A percentile compares a stretch with the other conserved stretches of the same genome.
These are phyloP conservation scores for Oscheius sp. DNA, from an alignment of 1,140 invertebrate genomes.

Conservation along the genomic window DNA sequence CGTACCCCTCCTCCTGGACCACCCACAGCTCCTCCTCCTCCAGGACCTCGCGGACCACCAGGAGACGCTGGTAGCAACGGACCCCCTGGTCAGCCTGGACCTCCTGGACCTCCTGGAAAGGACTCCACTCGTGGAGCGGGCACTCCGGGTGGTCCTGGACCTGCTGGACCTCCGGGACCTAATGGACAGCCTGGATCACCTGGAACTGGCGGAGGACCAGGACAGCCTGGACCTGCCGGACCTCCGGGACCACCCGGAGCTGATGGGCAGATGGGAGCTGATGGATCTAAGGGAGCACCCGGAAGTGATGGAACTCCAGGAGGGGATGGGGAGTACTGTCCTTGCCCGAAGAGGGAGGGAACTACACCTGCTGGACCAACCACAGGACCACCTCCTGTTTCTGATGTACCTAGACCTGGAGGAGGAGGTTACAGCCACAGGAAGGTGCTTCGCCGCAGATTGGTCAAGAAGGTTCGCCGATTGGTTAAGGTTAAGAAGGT, in stretches of 20 bases:
- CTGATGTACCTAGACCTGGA: too few relatives aligned
- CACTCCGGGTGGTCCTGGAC: background rate
- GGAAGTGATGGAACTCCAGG: background rate
- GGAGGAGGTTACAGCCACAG: background rate
- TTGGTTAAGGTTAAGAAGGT: background rate
- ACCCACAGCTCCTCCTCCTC: background rate
- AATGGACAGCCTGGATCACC: background rate
- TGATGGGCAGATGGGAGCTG: background rate
- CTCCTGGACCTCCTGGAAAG: background rate
- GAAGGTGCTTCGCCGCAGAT: background rate
- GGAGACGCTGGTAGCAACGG: conserved; percentile 8
- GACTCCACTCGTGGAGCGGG: background rate
- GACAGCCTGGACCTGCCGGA: conserved; percentile 17
- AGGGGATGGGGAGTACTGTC: background rate
- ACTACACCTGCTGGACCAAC: background rate
- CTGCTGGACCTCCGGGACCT: conserved; percentile 6
- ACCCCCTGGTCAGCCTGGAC: conserved; percentile 5
- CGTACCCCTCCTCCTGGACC: conserved; percentile 10
- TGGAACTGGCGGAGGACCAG: conserved; percentile 2
- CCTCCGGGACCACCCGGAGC: background rate
- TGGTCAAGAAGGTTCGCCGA: background rate
- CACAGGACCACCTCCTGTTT: too few relatives aligned
- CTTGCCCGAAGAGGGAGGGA: background rate
- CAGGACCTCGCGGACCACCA: conserved; percentile 6
- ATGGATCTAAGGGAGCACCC: background rate